Evolutionary conservation across 2,113 vertebrate species (phyloP).

Genomic region (Odobenus rosmarus): DNA sequence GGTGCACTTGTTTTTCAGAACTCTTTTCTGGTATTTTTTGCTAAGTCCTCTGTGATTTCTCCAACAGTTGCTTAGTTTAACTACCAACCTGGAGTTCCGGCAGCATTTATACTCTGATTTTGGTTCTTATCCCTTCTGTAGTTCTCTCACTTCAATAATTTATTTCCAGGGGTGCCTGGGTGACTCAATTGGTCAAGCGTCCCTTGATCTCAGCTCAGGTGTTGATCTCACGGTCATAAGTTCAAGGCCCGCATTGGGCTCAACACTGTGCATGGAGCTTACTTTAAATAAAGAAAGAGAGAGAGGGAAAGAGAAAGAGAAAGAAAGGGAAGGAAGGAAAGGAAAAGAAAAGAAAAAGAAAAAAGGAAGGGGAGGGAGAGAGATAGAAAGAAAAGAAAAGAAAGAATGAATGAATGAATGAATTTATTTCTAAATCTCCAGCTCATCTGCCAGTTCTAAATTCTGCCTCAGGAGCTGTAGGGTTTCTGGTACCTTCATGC

Average conservation of each 20-base stretch:
- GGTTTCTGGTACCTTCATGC: neutral
- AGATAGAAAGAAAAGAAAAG: too few relatives aligned
- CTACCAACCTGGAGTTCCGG: neutral
- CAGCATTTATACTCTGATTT: slow-evolving; percentile 17
- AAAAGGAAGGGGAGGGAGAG: too few relatives aligned
- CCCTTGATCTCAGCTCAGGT: neutral
- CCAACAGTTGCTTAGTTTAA: neutral
- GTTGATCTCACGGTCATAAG: neutral
- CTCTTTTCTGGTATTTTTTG: neutral
- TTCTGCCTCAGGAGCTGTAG: neutral
- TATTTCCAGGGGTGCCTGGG: neutral
- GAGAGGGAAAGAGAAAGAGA: too few relatives aligned
- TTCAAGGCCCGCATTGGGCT: neutral
- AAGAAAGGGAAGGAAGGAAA: too few relatives aligned
- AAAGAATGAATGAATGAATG: neutral
- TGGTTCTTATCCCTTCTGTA: neutral
- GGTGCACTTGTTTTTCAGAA: neutral
- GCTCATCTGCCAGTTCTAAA: neutral
- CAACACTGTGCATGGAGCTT: neutral
- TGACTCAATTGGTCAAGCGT: neutral
- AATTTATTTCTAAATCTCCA: neutral
- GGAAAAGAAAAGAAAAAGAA: too few relatives aligned
- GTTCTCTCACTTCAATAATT: neutral
- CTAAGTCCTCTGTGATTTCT: neutral
- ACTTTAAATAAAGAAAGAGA: neutral